These are phyloP conservation scores for Carollia perspicillata DNA, from an alignment of 2,113 vertebrate species.

Conservation along the genomic window DNA sequence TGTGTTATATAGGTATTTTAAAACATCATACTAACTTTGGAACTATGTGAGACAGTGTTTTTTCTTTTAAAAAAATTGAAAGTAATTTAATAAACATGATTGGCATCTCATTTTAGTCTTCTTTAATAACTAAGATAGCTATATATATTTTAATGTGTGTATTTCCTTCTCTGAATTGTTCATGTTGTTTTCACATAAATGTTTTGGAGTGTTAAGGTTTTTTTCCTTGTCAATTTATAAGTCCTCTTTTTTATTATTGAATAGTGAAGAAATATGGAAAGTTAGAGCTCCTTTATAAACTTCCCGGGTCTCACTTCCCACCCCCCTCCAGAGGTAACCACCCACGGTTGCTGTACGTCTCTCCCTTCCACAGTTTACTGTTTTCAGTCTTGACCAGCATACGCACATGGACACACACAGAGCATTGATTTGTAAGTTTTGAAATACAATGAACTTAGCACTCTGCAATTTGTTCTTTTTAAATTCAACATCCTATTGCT, in stretches of 20 bases:
- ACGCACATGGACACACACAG: not conserved
- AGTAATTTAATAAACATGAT: not conserved
- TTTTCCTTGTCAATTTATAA: not conserved
- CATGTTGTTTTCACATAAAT: not conserved
- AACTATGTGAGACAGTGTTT: not conserved
- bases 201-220: not conserved
- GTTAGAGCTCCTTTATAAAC: not conserved
- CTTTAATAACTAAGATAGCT: not conserved
- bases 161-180: not conserved
- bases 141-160: not conserved
- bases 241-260: not conserved
- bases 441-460: not conserved
- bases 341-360: not conserved
- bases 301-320: not conserved
- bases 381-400: not conserved
- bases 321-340: not conserved
- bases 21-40: not conserved
- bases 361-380: not conserved
- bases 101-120: not conserved
- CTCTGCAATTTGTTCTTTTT: not conserved
- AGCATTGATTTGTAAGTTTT: not conserved
- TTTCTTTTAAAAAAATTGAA: not conserved
- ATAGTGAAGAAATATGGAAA: not conserved
- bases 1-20: not conserved
- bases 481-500: not conserved